Percentiles rank a stretch among this genome's conserved stretches.
Evolutionary conservation across 2,797 vertebrate genomes (phyloP).

Genomic region (Clamator glandarius): DNA sequence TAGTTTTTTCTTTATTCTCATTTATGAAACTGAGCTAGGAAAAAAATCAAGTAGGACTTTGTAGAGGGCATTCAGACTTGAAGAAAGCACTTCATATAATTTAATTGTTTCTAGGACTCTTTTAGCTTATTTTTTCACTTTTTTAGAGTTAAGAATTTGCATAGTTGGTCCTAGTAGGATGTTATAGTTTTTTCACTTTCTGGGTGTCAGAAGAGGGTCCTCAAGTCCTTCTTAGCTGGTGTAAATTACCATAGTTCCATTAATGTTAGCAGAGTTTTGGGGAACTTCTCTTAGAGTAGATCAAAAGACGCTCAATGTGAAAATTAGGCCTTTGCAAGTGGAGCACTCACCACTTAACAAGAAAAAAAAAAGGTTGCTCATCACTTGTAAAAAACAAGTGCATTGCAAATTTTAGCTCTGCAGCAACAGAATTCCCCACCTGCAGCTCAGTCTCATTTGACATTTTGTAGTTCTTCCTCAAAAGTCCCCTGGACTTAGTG

Average conservation of each 20-base stretch:
- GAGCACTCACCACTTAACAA: not conserved
- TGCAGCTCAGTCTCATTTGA: not conserved
- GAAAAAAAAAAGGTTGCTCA: not conserved
- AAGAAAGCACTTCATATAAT: not conserved
- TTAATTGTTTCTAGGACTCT: not conserved
- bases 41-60: not conserved
- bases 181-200: not conserved
- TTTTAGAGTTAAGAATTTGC: not conserved
- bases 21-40: slow-evolving; percentile 6
- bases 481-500: not conserved
- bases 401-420: not conserved
- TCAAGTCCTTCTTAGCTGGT: not conserved
- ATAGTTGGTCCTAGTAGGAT: not conserved
- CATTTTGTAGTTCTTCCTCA: not conserved
- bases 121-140: not conserved
- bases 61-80: not conserved
- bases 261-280: not conserved
- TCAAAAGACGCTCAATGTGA: not conserved
- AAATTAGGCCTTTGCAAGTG: not conserved
- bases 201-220: not conserved
- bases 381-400: not conserved
- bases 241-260: not conserved
- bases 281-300: not conserved
- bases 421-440: not conserved
- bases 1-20: slow-evolving; percentile 1